These are phyloP conservation scores for Stichopus horrens DNA, from an alignment of 53 echinoderm and acorn worm genomes.

Conservation along the genomic window DNA sequence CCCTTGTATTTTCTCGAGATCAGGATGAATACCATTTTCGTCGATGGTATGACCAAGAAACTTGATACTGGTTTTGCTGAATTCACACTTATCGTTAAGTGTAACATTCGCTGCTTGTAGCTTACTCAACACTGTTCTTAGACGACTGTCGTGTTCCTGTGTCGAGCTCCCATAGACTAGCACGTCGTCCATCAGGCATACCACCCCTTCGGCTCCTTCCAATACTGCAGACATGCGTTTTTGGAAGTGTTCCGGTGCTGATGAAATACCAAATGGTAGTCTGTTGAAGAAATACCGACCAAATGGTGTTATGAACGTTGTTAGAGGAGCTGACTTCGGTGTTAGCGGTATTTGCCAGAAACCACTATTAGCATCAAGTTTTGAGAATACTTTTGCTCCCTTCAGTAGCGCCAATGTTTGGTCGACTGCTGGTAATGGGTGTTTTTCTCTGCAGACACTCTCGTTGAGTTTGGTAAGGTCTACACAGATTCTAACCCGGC, in stretches of 20 bases:
- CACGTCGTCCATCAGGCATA: slow-evolving; percentile 54
- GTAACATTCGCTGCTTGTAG: slow-evolving; percentile 37
- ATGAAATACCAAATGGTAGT: slow-evolving; percentile 66
- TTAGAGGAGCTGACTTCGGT: slow-evolving; percentile 35
- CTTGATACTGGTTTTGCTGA: slow-evolving; percentile 22
- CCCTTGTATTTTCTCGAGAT: slow-evolving; percentile 34
- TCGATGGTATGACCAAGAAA: slow-evolving; percentile 46
- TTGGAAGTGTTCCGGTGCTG: slow-evolving; percentile 56
- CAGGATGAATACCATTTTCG: slow-evolving; percentile 36
- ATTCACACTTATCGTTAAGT: slow-evolving; percentile 55
- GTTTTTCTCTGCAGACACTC: slow-evolving; percentile 48
- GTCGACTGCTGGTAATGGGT: slow-evolving; percentile 63
- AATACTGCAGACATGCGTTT: slow-evolving; percentile 33
- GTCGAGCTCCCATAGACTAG: slow-evolving; percentile 35
- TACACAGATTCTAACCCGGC: slow-evolving; percentile 61
- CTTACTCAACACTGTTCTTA: slow-evolving; percentile 22
- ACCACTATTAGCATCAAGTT: slow-evolving; percentile 58
- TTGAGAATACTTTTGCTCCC: slow-evolving; percentile 51
- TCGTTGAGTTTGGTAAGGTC: slow-evolving; percentile 63
- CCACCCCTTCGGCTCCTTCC: slow-evolving; percentile 21
- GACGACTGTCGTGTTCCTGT: slow-evolving; percentile 42
- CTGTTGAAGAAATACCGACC: slow-evolving; percentile 53
- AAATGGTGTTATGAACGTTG: slow-evolving; percentile 66
- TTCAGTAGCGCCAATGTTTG: slow-evolving; percentile 48
- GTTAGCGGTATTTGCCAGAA: slow-evolving; percentile 63